Conservation (phyloP, 2,888 invertebrate genomes). For the Tenthredo mesomela region DNA sequence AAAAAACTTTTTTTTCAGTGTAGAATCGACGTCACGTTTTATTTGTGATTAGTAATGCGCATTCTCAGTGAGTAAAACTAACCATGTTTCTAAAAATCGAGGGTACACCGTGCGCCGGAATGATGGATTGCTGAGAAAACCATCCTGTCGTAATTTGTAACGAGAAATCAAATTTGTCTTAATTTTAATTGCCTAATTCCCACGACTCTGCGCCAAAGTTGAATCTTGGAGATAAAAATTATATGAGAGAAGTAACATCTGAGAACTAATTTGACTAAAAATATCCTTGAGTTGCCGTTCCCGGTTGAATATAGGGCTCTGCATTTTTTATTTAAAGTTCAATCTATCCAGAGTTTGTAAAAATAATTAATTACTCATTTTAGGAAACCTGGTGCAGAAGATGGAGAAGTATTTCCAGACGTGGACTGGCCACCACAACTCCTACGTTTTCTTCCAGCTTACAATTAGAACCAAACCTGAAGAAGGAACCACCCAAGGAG, state of each 20-base stretch:
- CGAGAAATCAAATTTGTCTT: constrained; percentile 16
- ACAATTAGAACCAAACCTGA: constrained; percentile 62
- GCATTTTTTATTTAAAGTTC: constrained; percentile 19
- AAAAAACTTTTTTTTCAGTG: no score
- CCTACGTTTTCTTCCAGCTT: constrained; percentile 69
- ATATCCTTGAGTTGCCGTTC: not conserved
- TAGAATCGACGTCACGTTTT: not conserved
- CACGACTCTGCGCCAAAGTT: not conserved
- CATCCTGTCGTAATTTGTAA: not conserved
- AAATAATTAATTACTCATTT: constrained; percentile 64
- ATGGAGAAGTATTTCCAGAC: constrained; percentile 78
- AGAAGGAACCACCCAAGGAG: constrained; percentile 65
- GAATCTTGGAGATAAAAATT: constrained; percentile 2
- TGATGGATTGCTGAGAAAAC: not conserved
- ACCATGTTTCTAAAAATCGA: not conserved
- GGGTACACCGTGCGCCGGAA: not conserved
- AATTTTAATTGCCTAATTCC: constrained; percentile 1
- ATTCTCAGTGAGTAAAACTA: not conserved
- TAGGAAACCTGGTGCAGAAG: constrained; percentile 85
- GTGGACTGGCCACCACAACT: constrained; percentile 68
- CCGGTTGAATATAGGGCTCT: not conserved
- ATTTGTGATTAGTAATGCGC: not conserved
- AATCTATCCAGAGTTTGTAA: not conserved
- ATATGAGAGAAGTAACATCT: not conserved
- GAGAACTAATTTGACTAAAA: not conserved